Base-by-base conservation (phyloP, 2,888 invertebrate genomes). In the Teinopalpus imperialis region DNA sequence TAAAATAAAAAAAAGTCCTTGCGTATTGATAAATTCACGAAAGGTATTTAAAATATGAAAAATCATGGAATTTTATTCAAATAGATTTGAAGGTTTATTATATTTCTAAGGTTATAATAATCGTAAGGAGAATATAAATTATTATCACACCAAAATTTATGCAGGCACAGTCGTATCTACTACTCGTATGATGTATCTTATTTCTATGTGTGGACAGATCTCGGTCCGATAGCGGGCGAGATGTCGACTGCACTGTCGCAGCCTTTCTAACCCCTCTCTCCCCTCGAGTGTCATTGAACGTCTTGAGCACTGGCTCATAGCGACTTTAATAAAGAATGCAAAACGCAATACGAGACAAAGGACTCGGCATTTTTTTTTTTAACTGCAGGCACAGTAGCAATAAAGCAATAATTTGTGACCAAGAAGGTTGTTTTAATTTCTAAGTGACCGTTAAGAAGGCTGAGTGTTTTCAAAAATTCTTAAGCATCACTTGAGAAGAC, bases 241-340 rank as follows among this genome's bases (percentile, higher is more conserved):
- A 81, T 81, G 81, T 81, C 74, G 79, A 71, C 73, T 79, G 79
- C 81, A 78, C 71, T 63, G 70, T 69, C 69, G 74, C 74, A 77
- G 74, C 72, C 69, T 70, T 64, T 63, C 56, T 59, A 61, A 63
- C 66, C 66, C 61, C 65, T 61, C 61, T 51, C 51, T 43, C 49
- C 44, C 40, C 49, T 49, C 59, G 57, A 53, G 69, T 77, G 82
- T 80, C 81, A 78, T 78, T 80, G 81, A 77, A 76, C 78, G 79
- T 73, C 76, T 79, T 78, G 60, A 62, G 56, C 66, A 57, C 62
- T 61, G 59, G 62, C 64, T 67, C 64, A 62, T 61, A 61, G 61
- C 61, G 58, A 69, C 69, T 68, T 68, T 64, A 65, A 73, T 66
- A 47, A 44, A 51, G 59, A 74, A 71, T 73, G 68, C 71, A 66